Conservation (phyloP, 2,113 vertebrate genomes). For the Scortum barcoo region DNA sequence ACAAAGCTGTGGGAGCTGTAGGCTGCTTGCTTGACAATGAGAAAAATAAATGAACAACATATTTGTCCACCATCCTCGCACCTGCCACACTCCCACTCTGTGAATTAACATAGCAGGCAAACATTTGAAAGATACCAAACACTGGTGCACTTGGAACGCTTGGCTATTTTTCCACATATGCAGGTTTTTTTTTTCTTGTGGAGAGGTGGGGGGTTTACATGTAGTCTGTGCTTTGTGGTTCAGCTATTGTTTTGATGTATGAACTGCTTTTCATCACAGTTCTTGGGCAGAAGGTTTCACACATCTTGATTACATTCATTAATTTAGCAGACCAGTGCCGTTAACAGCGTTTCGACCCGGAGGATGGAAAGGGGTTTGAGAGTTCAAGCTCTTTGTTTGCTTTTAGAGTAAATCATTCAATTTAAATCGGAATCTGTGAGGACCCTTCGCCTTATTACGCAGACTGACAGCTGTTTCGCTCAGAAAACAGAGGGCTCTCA, state of each 20-base stretch:
- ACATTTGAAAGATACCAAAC: conserved; percentile 37
- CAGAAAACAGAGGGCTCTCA: conserved; percentile 1
- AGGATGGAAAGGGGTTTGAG: background rate
- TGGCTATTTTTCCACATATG: background rate
- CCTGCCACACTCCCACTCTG: conserved; percentile 53
- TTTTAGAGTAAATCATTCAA: background rate
- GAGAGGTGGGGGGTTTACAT: background rate
- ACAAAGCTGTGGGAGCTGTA: conserved; percentile 54
- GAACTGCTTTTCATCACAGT: background rate
- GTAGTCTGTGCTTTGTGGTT: background rate
- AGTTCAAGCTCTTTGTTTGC: background rate
- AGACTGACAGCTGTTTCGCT: conserved; percentile 22
- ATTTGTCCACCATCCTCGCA: conserved; percentile 61
- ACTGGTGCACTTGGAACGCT: conserved; percentile 1
- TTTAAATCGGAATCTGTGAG: background rate
- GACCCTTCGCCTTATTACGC: background rate
- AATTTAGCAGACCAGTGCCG: background rate
- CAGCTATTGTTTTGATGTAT: background rate
- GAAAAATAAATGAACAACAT: conserved; percentile 66
- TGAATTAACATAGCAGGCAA: conserved; percentile 40
- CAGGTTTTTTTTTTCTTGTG: background rate
- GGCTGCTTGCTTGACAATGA: conserved; percentile 58
- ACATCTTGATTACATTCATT: background rate
- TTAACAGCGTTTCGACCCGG: background rate
- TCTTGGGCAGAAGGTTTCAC: background rate